These are phyloP conservation scores for Spodoptera frugiperda DNA, from an alignment of 1,140 invertebrate species.

Conservation along the genomic window DNA sequence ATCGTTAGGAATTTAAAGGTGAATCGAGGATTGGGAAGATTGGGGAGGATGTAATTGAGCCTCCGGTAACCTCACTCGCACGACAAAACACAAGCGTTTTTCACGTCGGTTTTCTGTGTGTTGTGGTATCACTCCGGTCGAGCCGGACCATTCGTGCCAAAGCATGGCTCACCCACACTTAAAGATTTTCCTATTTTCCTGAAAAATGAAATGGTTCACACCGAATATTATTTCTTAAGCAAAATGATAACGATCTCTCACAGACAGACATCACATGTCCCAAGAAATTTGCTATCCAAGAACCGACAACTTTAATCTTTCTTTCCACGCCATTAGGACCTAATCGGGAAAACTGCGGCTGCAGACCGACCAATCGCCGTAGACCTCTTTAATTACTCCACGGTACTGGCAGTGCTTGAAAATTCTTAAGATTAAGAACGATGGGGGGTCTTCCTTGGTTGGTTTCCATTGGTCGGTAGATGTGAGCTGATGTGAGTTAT, in stretches of 20 bases:
- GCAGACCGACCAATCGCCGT: conserved; percentile 41
- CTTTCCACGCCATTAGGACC: conserved; percentile 62
- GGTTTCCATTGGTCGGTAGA: conserved; percentile 20
- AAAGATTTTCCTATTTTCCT: too few relatives aligned
- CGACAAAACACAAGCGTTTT: too few relatives aligned
- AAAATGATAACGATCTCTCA: conserved; percentile 13
- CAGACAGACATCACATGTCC: conserved; percentile 36
- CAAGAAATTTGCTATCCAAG: conserved; percentile 51
- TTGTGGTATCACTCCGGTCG: too few relatives aligned
- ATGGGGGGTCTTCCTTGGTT: conserved; percentile 30
- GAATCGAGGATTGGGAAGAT: too few relatives aligned
- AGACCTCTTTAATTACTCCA: conserved; percentile 55
- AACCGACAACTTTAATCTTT: conserved; percentile 57
- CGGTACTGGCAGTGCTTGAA: conserved; percentile 21
- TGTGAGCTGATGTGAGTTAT: conserved; percentile 27
- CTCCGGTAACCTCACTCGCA: too few relatives aligned
- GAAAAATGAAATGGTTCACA: too few relatives aligned
- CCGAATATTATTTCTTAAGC: neutral
- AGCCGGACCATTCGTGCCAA: too few relatives aligned
- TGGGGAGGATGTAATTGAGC: too few relatives aligned
- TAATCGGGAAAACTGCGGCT: conserved; percentile 60
- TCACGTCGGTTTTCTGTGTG: too few relatives aligned
- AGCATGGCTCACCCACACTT: too few relatives aligned
- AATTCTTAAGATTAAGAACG: conserved; percentile 46
- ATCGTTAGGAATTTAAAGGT: too few relatives aligned